phyloP scores from a whole-genome alignment of 2,888 invertebrate genomes.

The Heliconius aoede region DNA sequence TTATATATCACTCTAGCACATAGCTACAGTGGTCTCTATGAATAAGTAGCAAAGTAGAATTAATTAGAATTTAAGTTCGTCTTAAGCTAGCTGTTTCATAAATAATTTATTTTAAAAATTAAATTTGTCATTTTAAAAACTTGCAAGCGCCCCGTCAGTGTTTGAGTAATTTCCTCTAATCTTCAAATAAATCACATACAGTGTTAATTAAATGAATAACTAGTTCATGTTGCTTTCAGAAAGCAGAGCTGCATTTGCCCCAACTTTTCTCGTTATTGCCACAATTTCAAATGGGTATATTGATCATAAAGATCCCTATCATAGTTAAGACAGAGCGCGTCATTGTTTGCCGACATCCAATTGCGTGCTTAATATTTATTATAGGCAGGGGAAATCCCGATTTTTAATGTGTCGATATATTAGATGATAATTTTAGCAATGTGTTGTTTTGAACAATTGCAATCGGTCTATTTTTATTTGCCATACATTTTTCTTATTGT shows the following conservation, averaged over 20 bases:
- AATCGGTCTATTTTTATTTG: too few relatives aligned
- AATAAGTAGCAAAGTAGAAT: not conserved
- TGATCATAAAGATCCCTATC: conserved; percentile 3
- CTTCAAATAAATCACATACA: conserved; percentile 1
- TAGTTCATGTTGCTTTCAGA: not conserved
- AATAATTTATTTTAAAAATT: not conserved
- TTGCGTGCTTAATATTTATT: not conserved
- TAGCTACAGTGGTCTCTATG: not conserved
- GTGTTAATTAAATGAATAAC: not conserved
- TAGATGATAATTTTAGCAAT: not conserved
- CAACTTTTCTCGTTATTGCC: not conserved
- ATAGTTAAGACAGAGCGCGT: not conserved
- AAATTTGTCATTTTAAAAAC: not conserved
- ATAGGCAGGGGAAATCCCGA: not conserved
- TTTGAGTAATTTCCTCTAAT: not conserved
- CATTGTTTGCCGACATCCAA: not conserved
- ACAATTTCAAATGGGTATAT: conserved; percentile 12
- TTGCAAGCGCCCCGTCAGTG: not conserved
- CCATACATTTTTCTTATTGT: not conserved
- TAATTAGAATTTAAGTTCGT: not conserved
- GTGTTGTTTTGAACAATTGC: not conserved
- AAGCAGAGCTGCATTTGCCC: not conserved
- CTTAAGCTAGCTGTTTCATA: not conserved
- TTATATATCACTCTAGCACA: not conserved
- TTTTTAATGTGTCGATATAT: not conserved